Evolutionary conservation across 2,888 invertebrate genomes (phyloP), one percentile per base, ranked within the genome.

Genomic region (Lampropteryx suffumata): DNA sequence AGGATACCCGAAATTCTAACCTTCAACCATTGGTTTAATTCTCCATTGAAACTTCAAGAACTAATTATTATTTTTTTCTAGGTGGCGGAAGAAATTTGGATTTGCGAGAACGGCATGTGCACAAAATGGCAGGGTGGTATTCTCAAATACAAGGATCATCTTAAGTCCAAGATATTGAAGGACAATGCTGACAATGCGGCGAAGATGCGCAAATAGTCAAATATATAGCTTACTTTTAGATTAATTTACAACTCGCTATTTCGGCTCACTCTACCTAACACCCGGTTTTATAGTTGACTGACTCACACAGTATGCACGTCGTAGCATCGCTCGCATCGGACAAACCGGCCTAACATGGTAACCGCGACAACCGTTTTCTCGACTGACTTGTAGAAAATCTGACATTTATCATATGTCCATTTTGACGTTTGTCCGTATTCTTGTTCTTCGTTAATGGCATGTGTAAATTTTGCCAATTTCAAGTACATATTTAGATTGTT

Each of bases 1-100:
- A n/a, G n/a, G n/a, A n/a, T n/a, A n/a, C n/a, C n/a, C n/a, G n/a
- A n/a, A n/a, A n/a, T n/a, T n/a, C n/a, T n/a, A n/a, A n/a, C n/a
- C n/a, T n/a, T n/a, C n/a, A n/a, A n/a, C n/a, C n/a, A n/a, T n/a
- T n/a, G n/a, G 3, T 3, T 17, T 17, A 17, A 17, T 4, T 17
- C 17, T 17, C 4, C 4, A 2, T 4, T 17, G 17, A 24, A 6
- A 5, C 7, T 24, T 2, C 7, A 24, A 6, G 3, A 26, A 36
- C 8, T 13, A 17, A 8, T 12, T 28, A 7, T 10, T 44, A 12
- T 28, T 8, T 35, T 17, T 9, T 55, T 62, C 8, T 72, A 99
- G 98, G 99, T 99, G 26, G 99, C 99, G 7, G 96, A 99, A 82
- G 98, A 98, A 86, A 99, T 99, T 81, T 99, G 99, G 99, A 95